phyloP scores from a whole-genome alignment of 2,888 invertebrate genomes.

The Salticus scenicus region DNA sequence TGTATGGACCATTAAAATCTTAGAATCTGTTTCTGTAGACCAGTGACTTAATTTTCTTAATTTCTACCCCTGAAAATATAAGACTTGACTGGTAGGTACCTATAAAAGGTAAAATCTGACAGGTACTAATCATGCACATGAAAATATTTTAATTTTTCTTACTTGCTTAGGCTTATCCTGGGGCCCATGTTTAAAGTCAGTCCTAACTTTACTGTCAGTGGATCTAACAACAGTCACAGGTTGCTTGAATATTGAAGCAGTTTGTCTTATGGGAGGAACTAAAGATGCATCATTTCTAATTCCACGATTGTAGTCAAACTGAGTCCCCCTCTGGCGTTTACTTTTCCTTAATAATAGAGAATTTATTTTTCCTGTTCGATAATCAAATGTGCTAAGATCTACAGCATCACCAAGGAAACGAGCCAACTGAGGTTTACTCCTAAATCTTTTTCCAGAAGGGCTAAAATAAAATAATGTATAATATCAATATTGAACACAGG shows the following conservation, averaged over 20 bases:
- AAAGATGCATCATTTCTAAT: conserved; percentile 90
- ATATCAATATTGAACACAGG: too few species aligned
- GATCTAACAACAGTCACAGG: conserved; percentile 97
- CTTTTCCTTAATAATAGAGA: conserved; percentile 83
- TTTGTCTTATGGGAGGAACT: conserved; percentile 96
- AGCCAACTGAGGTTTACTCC: conserved; percentile 87
- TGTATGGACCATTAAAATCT: too few species aligned
- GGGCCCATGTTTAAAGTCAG: conserved; percentile 91
- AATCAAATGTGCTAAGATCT: conserved; percentile 89
- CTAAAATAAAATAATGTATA: conserved; percentile 78
- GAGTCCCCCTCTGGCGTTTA: conserved; percentile 82
- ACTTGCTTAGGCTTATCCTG: conserved; percentile 80
- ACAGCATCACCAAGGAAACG: conserved; percentile 85
- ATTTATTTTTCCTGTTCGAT: conserved; percentile 86
- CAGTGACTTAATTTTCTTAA: too few species aligned
- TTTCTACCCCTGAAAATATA: too few species aligned
- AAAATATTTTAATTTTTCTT: too few species aligned
- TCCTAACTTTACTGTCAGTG: conserved; percentile 86
- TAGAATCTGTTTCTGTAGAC: too few species aligned
- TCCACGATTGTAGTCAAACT: conserved; percentile 85
- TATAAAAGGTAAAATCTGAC: too few species aligned
- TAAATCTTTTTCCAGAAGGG: conserved; percentile 87
- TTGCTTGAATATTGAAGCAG: conserved; percentile 98
- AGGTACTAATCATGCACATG: too few species aligned
- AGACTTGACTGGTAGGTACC: too few species aligned